Evolutionary conservation across 2,113 vertebrate species (phyloP).

Genomic region (Pangasianodon gigas): DNA sequence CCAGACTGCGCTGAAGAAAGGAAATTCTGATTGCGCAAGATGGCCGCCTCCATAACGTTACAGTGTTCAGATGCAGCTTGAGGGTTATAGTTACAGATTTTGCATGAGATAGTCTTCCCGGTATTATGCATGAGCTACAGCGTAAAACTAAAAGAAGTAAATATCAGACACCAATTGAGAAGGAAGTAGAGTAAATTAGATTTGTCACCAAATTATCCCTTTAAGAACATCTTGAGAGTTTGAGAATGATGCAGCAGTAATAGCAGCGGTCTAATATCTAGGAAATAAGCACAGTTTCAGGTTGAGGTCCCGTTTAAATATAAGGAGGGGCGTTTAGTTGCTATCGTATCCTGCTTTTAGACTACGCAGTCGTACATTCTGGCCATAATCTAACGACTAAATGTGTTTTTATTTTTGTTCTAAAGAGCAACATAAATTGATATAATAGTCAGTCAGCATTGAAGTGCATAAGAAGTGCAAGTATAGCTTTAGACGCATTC

Average conservation of each 20-base stretch:
- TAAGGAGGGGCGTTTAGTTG: slow-evolving; percentile 27
- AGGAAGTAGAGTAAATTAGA: background rate
- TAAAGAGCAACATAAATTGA: slow-evolving; percentile 74
- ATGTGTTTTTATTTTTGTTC: slow-evolving; percentile 62
- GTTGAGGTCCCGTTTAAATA: slow-evolving; percentile 44
- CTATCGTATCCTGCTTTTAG: slow-evolving; percentile 31
- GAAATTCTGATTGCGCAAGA: background rate
- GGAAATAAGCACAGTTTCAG: slow-evolving; percentile 53
- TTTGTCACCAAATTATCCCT: slow-evolving; percentile 7
- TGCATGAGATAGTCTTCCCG: background rate
- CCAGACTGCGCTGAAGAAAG: background rate
- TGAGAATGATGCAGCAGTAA: slow-evolving; percentile 45
- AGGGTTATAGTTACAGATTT: background rate
- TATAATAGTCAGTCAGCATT: slow-evolving; percentile 84
- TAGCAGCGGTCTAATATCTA: slow-evolving; percentile 53
- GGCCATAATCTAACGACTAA: slow-evolving; percentile 69
- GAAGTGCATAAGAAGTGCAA: slow-evolving; percentile 98
- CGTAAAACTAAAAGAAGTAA: background rate
- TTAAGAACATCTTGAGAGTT: slow-evolving; percentile 31
- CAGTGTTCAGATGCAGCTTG: background rate
- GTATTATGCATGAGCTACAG: background rate
- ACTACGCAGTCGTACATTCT: slow-evolving; percentile 49
- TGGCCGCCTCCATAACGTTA: background rate
- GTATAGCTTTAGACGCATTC: slow-evolving; percentile 94
- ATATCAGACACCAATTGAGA: background rate